Conservation (phyloP, 2,888 invertebrate species). For the Chaitophorus viminalis region DNA sequence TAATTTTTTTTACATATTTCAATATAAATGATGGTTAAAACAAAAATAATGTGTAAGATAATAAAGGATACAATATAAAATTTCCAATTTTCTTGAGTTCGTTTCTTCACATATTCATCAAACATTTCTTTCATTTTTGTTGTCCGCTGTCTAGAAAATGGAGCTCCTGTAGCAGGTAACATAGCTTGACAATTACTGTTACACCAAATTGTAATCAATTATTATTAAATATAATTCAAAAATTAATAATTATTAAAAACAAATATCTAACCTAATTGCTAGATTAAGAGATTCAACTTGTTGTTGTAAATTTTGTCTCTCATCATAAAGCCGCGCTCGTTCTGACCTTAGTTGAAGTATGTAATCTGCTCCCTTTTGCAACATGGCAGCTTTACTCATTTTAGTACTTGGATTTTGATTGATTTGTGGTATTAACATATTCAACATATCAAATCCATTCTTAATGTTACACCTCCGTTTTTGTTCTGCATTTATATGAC, state of each 20-base stretch:
- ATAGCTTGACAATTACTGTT: constrained; percentile 90
- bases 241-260: neutral
- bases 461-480: constrained; percentile 95
- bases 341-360: constrained; percentile 89
- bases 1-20: neutral
- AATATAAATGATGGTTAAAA: neutral
- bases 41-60: constrained; percentile 50
- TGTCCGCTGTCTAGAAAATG: constrained; percentile 87
- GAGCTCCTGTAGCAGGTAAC: constrained; percentile 94
- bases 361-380: constrained; percentile 96
- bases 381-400: constrained; percentile 95
- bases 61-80: constrained; percentile 95
- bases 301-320: constrained; percentile 85
- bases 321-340: constrained; percentile 85
- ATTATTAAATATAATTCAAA: constrained; percentile 30
- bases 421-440: constrained; percentile 90
- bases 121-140: constrained; percentile 94
- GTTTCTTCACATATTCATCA: constrained; percentile 85
- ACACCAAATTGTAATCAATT: constrained; percentile 20
- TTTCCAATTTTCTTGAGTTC: constrained; percentile 94
- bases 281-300: constrained; percentile 92
- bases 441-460: constrained; percentile 93
- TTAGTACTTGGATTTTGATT: constrained; percentile 90
- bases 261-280: constrained; percentile 80
- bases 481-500: constrained; percentile 95